Evolutionary conservation across 2,797 vertebrate genomes (phyloP).

Genomic region (Dallia pectoralis): DNA sequence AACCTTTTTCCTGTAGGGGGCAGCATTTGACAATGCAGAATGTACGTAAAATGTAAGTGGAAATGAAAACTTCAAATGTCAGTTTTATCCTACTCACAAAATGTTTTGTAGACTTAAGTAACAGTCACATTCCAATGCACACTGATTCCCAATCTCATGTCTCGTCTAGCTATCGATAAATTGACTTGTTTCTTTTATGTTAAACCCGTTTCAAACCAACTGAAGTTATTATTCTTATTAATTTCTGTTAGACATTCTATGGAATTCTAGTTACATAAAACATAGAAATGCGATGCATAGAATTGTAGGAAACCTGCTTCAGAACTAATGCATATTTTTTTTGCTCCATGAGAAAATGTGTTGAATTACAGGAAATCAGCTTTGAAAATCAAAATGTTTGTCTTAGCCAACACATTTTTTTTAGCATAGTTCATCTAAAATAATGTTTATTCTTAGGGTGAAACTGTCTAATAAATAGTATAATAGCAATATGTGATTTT

Average conservation of each 20-base stretch:
- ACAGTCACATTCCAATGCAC: background rate
- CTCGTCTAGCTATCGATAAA: background rate
- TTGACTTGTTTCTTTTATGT: background rate
- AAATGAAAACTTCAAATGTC: background rate
- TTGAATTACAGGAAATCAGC: no score
- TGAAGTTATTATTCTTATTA: no score
- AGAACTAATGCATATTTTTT: no score
- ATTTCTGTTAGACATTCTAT: no score
- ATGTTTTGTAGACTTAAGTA: background rate
- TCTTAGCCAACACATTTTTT: background rate
- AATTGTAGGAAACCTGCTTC: no score
- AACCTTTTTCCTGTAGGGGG: background rate
- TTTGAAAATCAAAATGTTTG: no score
- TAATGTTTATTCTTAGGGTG: background rate
- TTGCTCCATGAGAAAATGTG: no score
- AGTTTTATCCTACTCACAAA: background rate
- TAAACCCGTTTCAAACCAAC: background rate
- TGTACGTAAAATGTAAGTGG: no score
- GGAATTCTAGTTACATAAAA: no score
- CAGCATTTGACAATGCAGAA: background rate
- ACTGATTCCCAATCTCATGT: background rate
- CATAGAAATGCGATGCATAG: no score
- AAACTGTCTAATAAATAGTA: conserved; percentile 1
- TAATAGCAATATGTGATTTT: background rate
- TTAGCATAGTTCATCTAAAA: background rate